Base-by-base conservation (phyloP, 2,888 invertebrate species). In the Drosophila maculinotata region DNA sequence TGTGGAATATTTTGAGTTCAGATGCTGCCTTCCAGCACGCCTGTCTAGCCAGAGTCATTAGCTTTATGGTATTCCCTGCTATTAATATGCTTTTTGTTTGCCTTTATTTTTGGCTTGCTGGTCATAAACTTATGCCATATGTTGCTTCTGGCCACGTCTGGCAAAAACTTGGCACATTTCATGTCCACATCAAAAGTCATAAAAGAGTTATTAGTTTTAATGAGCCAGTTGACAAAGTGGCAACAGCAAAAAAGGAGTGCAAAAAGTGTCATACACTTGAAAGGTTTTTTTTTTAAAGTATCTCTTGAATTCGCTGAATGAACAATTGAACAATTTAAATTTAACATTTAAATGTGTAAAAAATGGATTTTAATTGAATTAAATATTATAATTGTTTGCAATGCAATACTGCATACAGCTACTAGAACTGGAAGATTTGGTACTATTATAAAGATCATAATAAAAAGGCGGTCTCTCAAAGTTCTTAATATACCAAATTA, bases 121-220 rank as follows among this genome's bases (percentile, higher is more conserved):
- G 14, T 56, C 15, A 30, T 35, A 30, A 73, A 45, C 42, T 49
- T 49, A 38, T 7, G 5, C 51, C 65, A 56, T 58, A 52, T 69
- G 64, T 49, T 58, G 48, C 45, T 31, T 12, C 6, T 17, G 28
- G 41, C 15, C 9, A 12, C 14, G 41, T 35, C 26, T 36, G 53
- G 33, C 54, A 39, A 41, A 35, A 72, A 57, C 48, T 68, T 36
- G 45, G 33, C 71, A 67, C 49, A 47, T 58, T 62, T 17, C 30
- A 31, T 39, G 38, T 36, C 7, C 36, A 14, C 49, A 38, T n/a
- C 35, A 17, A 52, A 60, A 64, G 70, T 52, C 66, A 60, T 77
- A 77, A 78, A 74, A 66, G 57, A 69, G 74, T 74, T 76, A 66
- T 76, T 74, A 74, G 63, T 64, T 77, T 73, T 63, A 70, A 74